Conservation (phyloP, 2,113 vertebrate genomes). For the Mionectes macconnelli region DNA sequence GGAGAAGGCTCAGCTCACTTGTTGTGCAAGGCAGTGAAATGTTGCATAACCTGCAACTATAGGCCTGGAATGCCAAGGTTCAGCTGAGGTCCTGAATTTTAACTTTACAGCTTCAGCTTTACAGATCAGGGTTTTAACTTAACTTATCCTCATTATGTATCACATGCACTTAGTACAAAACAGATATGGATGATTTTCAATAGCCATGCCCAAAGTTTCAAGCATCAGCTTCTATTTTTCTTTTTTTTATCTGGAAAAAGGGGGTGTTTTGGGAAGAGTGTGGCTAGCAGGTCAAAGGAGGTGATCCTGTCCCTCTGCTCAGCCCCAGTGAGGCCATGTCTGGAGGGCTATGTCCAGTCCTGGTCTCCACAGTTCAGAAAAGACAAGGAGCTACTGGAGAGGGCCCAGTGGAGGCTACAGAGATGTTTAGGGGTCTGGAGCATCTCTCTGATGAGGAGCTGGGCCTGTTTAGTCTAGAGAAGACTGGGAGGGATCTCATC, state of each 20-base stretch:
- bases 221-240: neutral
- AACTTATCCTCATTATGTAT: neutral
- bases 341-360: neutral
- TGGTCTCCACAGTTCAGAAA: neutral
- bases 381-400: neutral
- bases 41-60: neutral
- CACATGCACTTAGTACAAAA: neutral
- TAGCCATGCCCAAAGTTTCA: neutral
- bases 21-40: neutral
- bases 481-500: neutral
- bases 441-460: neutral
- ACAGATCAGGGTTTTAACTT: neutral
- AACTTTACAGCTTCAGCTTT: neutral
- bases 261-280: no score
- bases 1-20: neutral
- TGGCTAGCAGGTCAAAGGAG: neutral
- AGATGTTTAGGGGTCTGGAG: neutral
- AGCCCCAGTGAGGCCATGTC: no score
- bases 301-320: no score
- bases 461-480: neutral
- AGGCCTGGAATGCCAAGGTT: neutral
- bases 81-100: neutral
- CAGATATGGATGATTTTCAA: neutral
- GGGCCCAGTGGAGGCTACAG: neutral
- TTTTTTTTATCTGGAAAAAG: neutral